Evolutionary conservation across 1,140 invertebrate species (phyloP).

Genomic region (Tachypleus tridentatus): DNA sequence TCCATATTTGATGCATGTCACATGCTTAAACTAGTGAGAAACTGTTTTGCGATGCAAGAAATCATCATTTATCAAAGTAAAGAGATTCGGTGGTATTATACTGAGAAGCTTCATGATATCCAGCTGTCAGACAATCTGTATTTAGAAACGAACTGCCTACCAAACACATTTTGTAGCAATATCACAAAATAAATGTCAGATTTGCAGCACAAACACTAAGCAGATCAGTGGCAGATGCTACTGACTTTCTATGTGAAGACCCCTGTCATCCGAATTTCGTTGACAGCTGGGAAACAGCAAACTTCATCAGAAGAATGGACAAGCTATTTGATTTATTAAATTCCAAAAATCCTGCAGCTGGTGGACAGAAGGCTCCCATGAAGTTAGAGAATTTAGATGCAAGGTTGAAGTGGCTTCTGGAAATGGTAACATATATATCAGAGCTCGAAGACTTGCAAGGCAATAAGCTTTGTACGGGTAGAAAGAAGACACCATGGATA

Average conservation of each 20-base stretch:
- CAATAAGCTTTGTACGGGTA: background rate
- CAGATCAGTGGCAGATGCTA: constrained; percentile 1
- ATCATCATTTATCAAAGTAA: no score
- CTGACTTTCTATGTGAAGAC: background rate
- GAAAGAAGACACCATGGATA: background rate
- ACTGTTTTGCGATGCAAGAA: no score
- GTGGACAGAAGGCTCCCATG: background rate
- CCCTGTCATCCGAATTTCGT: background rate
- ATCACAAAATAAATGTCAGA: constrained; percentile 5
- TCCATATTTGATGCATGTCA: no score
- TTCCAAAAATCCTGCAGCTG: background rate
- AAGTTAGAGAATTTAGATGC: background rate
- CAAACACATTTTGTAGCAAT: background rate
- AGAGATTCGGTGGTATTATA: no score
- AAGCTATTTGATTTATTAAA: constrained; percentile 6
- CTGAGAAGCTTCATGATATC: no score
- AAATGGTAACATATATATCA: background rate
- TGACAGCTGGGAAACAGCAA: background rate
- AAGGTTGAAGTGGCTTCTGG: background rate
- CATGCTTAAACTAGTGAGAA: no score
- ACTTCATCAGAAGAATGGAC: background rate
- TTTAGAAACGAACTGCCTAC: background rate
- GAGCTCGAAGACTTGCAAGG: background rate
- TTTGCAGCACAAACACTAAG: constrained; percentile 7
- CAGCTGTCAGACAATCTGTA: no score